Conservation (phyloP, 2,888 invertebrate genomes). For the Drosophila mercatorum region DNA sequence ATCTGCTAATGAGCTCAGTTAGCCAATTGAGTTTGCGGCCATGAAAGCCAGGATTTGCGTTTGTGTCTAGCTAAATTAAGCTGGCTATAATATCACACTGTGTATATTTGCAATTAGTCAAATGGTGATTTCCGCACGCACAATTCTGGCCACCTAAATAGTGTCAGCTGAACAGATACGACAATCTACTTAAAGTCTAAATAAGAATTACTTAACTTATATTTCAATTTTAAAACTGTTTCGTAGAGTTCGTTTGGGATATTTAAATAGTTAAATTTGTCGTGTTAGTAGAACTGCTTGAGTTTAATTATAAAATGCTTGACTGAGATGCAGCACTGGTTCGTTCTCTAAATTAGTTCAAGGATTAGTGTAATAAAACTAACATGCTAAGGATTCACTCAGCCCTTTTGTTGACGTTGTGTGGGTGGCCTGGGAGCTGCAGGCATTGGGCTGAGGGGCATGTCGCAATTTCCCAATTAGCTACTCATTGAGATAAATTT, state of each 20-base stretch:
- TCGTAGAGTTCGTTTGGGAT: not conserved
- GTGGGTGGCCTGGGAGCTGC: constrained; percentile 24
- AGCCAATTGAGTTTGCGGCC: constrained; percentile 74
- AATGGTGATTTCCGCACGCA: constrained; percentile 59
- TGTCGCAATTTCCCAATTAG: constrained; percentile 79
- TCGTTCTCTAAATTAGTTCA: constrained; percentile 73
- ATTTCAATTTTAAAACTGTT: too few species aligned
- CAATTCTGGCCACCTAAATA: constrained; percentile 34
- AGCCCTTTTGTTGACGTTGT: constrained; percentile 64
- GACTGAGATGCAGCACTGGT: constrained; percentile 40
- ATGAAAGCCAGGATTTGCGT: constrained; percentile 30
- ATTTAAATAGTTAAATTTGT: too few species aligned
- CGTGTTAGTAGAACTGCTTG: constrained; percentile 28
- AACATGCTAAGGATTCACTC: constrained; percentile 70
- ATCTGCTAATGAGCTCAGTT: constrained; percentile 76
- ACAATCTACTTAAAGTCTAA: not conserved
- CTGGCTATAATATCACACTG: constrained; percentile 56
- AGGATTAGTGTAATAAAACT: constrained; percentile 80
- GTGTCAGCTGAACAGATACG: not conserved
- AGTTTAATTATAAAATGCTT: constrained; percentile 51
- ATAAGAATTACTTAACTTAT: not conserved
- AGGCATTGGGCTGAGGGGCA: constrained; percentile 26
- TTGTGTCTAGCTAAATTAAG: constrained; percentile 57
- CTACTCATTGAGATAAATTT: constrained; percentile 81
- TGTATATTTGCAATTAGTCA: constrained; percentile 69